Evolutionary conservation across 2,797 vertebrate genomes (phyloP).

Genomic region (Hippoglossus hippoglossus): DNA sequence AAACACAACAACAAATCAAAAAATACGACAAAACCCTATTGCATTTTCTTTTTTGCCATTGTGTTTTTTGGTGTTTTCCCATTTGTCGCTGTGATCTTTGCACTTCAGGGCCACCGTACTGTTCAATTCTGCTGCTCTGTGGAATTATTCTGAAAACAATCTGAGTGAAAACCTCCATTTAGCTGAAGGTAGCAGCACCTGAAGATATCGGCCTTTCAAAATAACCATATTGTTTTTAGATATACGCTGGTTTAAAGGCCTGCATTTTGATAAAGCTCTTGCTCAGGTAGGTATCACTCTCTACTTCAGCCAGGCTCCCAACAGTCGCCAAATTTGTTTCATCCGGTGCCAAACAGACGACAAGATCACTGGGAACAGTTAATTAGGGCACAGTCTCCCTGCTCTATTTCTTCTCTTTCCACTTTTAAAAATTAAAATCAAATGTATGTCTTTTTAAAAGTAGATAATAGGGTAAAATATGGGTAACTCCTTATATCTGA

Average conservation of each 20-base stretch:
- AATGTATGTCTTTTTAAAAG: no score
- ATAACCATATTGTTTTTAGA: not conserved
- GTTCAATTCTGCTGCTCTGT: slow-evolving; percentile 3
- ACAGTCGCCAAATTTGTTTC: slow-evolving; percentile 25
- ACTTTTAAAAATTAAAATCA: no score
- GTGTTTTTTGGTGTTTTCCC: no score
- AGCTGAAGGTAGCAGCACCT: not conserved
- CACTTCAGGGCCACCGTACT: no score
- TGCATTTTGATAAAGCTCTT: not conserved
- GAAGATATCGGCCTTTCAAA: not conserved
- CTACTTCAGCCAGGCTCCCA: slow-evolving; percentile 1
- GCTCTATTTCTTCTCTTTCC: no score
- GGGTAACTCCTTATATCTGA: no score
- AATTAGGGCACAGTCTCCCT: slow-evolving; percentile 12
- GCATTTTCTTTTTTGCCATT: no score
- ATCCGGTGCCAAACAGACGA: slow-evolving; percentile 43
- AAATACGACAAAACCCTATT: no score
- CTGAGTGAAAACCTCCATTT: not conserved
- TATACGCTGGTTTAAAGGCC: not conserved
- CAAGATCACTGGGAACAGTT: slow-evolving; percentile 15
- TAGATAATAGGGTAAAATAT: no score
- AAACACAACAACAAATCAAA: no score
- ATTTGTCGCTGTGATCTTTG: no score
- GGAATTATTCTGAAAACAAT: slow-evolving; percentile 14
- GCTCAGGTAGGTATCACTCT: slow-evolving; percentile 7